phyloP scores from a whole-genome alignment of 2,113 vertebrate genomes.

The Menura novaehollandiae region DNA sequence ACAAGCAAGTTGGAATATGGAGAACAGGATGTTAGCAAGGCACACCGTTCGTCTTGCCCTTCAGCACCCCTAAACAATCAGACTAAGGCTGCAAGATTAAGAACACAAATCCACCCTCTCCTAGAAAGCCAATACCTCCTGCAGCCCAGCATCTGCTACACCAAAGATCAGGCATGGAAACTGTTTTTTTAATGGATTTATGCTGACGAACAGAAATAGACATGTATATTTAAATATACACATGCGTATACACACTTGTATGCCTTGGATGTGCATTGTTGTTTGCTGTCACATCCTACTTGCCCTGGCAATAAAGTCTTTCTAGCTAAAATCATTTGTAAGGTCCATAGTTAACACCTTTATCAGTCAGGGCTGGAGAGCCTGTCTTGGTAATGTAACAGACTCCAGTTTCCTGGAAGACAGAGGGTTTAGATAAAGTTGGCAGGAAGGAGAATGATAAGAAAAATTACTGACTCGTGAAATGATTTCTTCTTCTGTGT shows the following conservation, averaged over 20 bases:
- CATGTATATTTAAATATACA: neutral
- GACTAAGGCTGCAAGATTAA: neutral
- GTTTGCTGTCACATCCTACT: neutral
- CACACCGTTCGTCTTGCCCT: neutral
- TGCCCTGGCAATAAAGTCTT: neutral
- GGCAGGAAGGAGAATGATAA: neutral
- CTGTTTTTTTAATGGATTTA: neutral
- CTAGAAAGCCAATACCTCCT: neutral
- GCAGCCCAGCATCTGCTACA: neutral
- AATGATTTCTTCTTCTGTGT: neutral
- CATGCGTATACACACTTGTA: neutral
- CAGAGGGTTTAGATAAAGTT: neutral
- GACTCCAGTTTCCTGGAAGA: neutral
- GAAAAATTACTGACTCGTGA: neutral
- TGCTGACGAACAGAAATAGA: neutral
- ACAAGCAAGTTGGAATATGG: neutral
- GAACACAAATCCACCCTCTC: neutral
- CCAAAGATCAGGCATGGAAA: neutral
- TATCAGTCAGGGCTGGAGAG: neutral
- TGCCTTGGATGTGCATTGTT: accelerated
- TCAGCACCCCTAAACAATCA: neutral
- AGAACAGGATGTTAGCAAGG: neutral
- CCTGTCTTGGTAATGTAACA: neutral
- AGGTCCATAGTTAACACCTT: neutral
- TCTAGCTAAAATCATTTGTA: neutral